Evolutionary conservation across 2,113 vertebrate genomes (phyloP).

Genomic region (Plecturocebus donacophilus): DNA sequence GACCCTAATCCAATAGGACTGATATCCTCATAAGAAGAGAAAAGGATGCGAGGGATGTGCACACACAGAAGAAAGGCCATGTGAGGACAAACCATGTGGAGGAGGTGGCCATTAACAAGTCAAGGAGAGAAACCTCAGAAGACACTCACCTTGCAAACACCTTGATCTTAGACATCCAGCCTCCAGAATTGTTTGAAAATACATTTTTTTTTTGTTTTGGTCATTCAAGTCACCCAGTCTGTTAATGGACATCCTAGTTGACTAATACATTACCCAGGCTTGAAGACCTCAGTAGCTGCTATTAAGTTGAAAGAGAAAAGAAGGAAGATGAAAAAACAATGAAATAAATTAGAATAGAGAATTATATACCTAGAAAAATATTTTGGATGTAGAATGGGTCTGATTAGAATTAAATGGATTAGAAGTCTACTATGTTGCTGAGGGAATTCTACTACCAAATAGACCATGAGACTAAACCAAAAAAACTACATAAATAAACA

Average conservation of each 20-base stretch:
- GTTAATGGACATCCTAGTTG: too few relatives aligned
- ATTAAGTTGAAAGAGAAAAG: not conserved
- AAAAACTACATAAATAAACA: not conserved
- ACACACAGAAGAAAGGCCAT: not conserved
- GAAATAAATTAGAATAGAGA: not conserved
- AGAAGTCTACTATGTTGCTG: not conserved
- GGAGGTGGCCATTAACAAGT: not conserved
- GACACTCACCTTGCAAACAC: too few relatives aligned
- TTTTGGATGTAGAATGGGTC: not conserved
- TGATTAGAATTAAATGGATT: not conserved
- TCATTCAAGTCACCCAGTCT: not conserved
- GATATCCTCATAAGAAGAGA: not conserved
- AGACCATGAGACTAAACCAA: not conserved
- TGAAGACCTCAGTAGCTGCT: not conserved
- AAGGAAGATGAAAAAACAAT: not conserved
- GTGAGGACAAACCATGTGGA: not conserved
- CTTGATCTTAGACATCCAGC: not conserved
- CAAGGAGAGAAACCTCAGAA: too few relatives aligned
- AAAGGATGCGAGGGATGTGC: rapidly evolving
- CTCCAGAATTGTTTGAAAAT: not conserved
- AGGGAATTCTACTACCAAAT: not conserved
- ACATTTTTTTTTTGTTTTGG: not conserved
- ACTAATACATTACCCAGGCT: not conserved
- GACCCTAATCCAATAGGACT: not conserved
- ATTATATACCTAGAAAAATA: not conserved